Percentiles rank a stretch among this genome's conserved stretches.
Evolutionary conservation across 1,140 invertebrate species (phyloP).

Genomic region (Lerema accius): DNA sequence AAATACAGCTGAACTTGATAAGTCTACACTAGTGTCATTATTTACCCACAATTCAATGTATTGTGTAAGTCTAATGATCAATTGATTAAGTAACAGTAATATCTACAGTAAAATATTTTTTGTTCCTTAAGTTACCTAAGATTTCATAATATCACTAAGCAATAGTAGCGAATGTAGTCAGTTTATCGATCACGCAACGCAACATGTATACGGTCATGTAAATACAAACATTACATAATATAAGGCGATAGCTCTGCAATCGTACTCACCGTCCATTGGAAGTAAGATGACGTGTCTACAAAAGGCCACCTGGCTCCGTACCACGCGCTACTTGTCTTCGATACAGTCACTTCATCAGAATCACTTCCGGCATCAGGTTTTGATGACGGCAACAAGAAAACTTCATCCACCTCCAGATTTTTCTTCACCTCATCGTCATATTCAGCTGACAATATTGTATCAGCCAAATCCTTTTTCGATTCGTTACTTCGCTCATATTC

Average conservation of each 20-base stretch:
- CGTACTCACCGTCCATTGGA: conserved; percentile 85
- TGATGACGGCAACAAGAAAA: conserved; percentile 69
- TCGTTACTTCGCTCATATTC: conserved; percentile 53
- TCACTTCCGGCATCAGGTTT: conserved; percentile 57
- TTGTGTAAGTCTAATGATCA: too few relatives aligned
- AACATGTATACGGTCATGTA: conserved; percentile 36
- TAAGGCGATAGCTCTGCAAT: conserved; percentile 41
- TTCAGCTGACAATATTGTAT: conserved; percentile 67
- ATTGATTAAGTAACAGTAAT: too few relatives aligned
- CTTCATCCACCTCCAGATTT: conserved; percentile 73
- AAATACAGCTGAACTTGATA: too few relatives aligned
- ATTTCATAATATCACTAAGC: too few relatives aligned
- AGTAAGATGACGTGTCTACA: conserved; percentile 85
- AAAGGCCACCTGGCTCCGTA: conserved; percentile 84
- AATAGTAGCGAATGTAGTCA: background rate
- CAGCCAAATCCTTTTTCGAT: conserved; percentile 67
- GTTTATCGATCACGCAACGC: conserved; percentile 44
- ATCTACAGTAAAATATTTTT: too few relatives aligned
- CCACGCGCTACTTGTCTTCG: conserved; percentile 66
- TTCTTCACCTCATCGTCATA: conserved; percentile 79
- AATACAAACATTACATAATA: conserved; percentile 46
- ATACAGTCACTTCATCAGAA: conserved; percentile 75
- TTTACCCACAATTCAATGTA: too few relatives aligned
- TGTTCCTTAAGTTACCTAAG: too few relatives aligned
- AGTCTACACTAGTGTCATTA: too few relatives aligned